Evolutionary conservation across 1,140 invertebrate genomes (phyloP).

Genomic region (Trachymyrmex cornetzi): DNA sequence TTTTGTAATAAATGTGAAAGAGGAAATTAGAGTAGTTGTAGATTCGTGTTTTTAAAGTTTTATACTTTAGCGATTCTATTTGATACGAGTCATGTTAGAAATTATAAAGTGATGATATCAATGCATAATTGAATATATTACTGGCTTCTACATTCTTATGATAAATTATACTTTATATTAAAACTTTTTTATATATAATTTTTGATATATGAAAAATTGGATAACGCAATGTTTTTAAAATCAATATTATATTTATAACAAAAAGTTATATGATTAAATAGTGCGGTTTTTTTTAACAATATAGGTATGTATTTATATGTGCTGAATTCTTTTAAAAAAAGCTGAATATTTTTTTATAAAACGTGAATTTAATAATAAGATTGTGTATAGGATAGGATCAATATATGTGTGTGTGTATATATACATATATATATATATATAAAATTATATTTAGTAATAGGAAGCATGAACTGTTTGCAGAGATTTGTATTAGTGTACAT

Average conservation of each 20-base stretch:
- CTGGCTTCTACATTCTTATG: neutral
- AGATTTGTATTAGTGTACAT: slow-evolving; percentile 41
- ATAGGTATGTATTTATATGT: neutral
- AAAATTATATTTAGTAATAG: slow-evolving; percentile 20
- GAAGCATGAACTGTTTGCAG: neutral
- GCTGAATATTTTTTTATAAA: slow-evolving; percentile 41
- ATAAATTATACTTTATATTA: neutral
- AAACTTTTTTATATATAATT: neutral
- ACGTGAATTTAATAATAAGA: slow-evolving; percentile 18
- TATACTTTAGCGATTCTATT: neutral
- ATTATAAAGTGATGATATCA: neutral
- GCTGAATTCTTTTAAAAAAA: slow-evolving; percentile 25
- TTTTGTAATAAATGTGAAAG: neutral
- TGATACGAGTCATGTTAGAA: neutral
- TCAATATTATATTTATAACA: neutral
- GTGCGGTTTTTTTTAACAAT: neutral
- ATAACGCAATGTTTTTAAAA: neutral
- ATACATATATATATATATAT: neutral
- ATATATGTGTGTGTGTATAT: neutral
- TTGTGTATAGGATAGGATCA: no score
- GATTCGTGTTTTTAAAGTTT: neutral
- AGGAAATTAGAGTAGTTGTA: neutral
- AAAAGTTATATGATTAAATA: neutral
- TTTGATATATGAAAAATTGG: neutral
- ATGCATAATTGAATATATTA: neutral